A percentile compares a stretch with the other conserved stretches of the same genome.
phyloP scores from a whole-genome alignment of 1,140 invertebrate genomes.

The Bombus haemorrhoidalis region DNA sequence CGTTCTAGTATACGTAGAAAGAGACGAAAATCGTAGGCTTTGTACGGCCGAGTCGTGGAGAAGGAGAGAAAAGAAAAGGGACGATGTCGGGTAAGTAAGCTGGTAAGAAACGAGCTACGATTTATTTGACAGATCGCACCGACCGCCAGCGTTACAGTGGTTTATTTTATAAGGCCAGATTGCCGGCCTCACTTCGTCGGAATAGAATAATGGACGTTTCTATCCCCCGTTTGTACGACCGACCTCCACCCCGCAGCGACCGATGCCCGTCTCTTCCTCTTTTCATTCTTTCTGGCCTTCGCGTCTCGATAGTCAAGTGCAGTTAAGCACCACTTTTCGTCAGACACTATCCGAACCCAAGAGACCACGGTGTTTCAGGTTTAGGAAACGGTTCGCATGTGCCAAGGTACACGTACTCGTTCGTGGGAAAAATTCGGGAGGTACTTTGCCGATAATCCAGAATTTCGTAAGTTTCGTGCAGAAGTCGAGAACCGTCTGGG shows the following conservation, averaged over 20 bases:
- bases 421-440: background rate
- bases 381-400: background rate
- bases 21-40: background rate
- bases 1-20: background rate
- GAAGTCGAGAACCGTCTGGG: no score
- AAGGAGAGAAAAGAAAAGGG: conserved; percentile 17
- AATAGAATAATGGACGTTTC: conserved; percentile 80
- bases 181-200: conserved; percentile 77
- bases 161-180: conserved; percentile 81
- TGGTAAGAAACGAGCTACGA: conserved; percentile 76
- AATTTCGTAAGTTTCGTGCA: no score
- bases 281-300: conserved; percentile 60
- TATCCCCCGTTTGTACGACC: conserved; percentile 59
- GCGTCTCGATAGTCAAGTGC: conserved; percentile 71
- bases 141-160: conserved; percentile 70
- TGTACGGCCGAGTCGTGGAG: background rate
- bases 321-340: conserved; percentile 68
- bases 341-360: conserved; percentile 4
- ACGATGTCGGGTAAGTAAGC: conserved; percentile 56
- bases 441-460: no score
- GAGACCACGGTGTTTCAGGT: background rate
- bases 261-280: background rate
- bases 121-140: conserved; percentile 80
- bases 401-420: background rate
- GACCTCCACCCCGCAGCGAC: background rate